Percentiles rank a stretch among this genome's conserved stretches.
These are phyloP conservation scores for Catostomus latipinnis DNA, from an alignment of 2,797 vertebrate genomes.

Conservation along the genomic window DNA sequence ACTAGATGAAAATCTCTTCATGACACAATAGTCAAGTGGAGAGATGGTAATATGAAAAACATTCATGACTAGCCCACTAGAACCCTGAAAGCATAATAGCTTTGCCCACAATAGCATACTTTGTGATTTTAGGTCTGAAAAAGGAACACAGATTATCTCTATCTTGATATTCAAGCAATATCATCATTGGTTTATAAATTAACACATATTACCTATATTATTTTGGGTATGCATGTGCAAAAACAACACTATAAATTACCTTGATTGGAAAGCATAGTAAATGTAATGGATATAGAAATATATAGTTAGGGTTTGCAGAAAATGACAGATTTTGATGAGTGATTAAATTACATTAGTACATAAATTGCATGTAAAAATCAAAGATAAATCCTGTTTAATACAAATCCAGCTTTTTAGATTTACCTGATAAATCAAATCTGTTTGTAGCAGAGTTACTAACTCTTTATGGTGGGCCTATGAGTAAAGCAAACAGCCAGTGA, in stretches of 20 bases:
- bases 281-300: too few relatives aligned
- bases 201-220: constrained; percentile 14
- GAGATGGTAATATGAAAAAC: constrained; percentile 59
- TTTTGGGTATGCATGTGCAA: background rate
- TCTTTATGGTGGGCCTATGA: constrained; percentile 45
- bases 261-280: background rate
- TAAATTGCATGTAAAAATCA: constrained; percentile 1
- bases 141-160: constrained; percentile 36
- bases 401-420: constrained; percentile 42
- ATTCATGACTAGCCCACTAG: constrained; percentile 57
- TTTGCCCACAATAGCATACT: constrained; percentile 37
- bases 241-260: background rate
- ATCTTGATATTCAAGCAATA: constrained; percentile 43
- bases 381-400: constrained; percentile 33
- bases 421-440: constrained; percentile 51
- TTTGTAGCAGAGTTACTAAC: constrained; percentile 44
- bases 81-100: constrained; percentile 50
- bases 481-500: constrained; percentile 41
- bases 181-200: constrained; percentile 26
- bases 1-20: constrained; percentile 69
- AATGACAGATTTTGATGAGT: too few relatives aligned
- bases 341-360: too few relatives aligned
- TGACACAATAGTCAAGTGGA: constrained; percentile 68
- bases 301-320: too few relatives aligned
- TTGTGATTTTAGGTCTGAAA: constrained; percentile 51